phyloP scores from a whole-genome alignment of 2,888 invertebrate species.

The Drosophila eohydei region DNA sequence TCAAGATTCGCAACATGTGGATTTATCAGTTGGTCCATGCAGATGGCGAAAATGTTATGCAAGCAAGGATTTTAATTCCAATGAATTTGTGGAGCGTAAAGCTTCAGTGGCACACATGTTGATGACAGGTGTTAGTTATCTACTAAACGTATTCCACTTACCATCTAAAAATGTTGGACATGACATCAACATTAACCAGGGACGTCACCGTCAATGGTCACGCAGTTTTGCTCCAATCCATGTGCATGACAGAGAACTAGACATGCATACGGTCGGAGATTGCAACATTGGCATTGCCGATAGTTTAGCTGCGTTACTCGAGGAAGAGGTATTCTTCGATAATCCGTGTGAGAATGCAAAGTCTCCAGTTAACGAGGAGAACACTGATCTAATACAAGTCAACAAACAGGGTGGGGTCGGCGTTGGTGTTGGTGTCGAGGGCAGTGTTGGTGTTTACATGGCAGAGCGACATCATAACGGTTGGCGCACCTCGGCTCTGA shows the following conservation, averaged over 20 bases:
- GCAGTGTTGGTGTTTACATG: slow-evolving; percentile 73
- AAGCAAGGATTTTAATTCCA: slow-evolving; percentile 67
- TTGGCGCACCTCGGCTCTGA: slow-evolving; percentile 82
- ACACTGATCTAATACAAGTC: slow-evolving; percentile 9
- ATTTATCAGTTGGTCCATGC: slow-evolving; percentile 24
- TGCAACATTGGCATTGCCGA: slow-evolving; percentile 75
- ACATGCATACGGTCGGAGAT: slow-evolving; percentile 62
- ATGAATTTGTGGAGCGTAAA: slow-evolving; percentile 85
- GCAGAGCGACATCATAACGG: slow-evolving; percentile 82
- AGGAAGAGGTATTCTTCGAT: slow-evolving; percentile 87
- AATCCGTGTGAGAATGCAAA: slow-evolving; percentile 67
- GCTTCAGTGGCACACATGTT: slow-evolving; percentile 83
- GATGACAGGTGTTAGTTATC: slow-evolving; percentile 79
- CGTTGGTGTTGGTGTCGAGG: slow-evolving; percentile 11
- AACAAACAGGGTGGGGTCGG: slow-evolving; percentile 36
- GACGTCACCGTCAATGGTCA: slow-evolving; percentile 87
- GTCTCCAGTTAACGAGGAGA: slow-evolving; percentile 30
- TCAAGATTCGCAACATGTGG: slow-evolving; percentile 73
- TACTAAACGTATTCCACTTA: slow-evolving; percentile 87
- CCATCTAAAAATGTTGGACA: slow-evolving; percentile 45
- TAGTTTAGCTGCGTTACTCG: slow-evolving; percentile 83
- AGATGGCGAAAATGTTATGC: slow-evolving; percentile 36
- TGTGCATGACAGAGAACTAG: slow-evolving; percentile 48
- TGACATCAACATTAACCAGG: slow-evolving; percentile 15
- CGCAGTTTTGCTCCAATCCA: slow-evolving; percentile 89